Evolutionary conservation across 2,797 vertebrate genomes (phyloP).

Genomic region (Poecilia velifera): DNA sequence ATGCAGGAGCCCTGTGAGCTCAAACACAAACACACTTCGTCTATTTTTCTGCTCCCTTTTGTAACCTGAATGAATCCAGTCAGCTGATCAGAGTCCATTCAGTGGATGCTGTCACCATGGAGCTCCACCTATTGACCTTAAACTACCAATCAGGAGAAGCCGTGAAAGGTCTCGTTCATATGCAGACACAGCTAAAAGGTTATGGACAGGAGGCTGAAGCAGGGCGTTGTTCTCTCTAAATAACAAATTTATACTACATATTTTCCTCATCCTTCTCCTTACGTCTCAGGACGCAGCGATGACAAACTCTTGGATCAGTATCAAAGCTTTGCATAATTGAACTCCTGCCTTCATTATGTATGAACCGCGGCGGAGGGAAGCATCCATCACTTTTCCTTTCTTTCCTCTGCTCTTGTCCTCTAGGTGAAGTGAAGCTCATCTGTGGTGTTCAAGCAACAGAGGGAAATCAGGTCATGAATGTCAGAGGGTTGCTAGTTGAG

Average conservation of each 20-base stretch:
- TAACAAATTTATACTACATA: not conserved
- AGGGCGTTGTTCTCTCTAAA: not conserved
- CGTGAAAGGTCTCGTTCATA: not conserved
- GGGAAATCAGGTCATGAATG: not conserved
- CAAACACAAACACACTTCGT: slow-evolving; percentile 13
- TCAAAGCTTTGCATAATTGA: slow-evolving; percentile 79
- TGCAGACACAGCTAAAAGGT: not conserved
- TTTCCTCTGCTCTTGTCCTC: not conserved
- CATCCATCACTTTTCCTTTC: slow-evolving; percentile 9
- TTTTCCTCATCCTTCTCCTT: slow-evolving; percentile 18
- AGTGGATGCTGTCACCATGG: not conserved
- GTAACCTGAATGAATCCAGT: slow-evolving; percentile 25
- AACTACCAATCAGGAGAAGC: slow-evolving; percentile 27
- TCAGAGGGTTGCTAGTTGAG: not conserved
- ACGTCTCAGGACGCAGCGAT: slow-evolving; percentile 64
- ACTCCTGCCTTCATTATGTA: slow-evolving; percentile 73
- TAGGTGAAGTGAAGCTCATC: slow-evolving; percentile 9
- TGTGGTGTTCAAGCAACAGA: not conserved
- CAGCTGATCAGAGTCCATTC: slow-evolving; percentile 40
- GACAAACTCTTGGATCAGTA: slow-evolving; percentile 72
- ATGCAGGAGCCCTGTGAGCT: slow-evolving; percentile 5
- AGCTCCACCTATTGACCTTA: not conserved
- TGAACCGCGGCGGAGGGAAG: slow-evolving; percentile 50
- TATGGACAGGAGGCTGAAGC: not conserved
- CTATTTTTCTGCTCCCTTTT: slow-evolving; percentile 15